These are phyloP conservation scores for Ormia ochracea DNA, from an alignment of 2,888 invertebrate species.

Conservation along the genomic window DNA sequence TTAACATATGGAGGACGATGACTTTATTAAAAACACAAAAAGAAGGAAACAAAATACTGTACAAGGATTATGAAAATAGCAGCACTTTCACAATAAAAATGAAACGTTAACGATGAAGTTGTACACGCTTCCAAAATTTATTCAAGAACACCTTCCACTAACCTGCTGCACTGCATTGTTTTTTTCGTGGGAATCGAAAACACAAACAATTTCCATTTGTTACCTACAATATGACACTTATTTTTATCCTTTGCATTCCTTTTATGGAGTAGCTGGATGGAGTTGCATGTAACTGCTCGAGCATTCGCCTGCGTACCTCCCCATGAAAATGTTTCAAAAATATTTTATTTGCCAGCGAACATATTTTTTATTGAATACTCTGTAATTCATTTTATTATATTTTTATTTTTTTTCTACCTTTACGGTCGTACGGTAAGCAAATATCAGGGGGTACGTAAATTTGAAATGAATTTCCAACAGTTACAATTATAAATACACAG, in stretches of 20 bases:
- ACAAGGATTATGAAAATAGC: slow-evolving; percentile 40
- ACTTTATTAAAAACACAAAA: slow-evolving; percentile 30
- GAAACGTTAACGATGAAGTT: slow-evolving; percentile 11
- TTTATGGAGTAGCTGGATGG: background rate
- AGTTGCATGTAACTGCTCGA: background rate
- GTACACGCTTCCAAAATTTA: background rate
- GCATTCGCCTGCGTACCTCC: background rate
- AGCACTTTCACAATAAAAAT: slow-evolving; percentile 9
- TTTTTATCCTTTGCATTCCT: slow-evolving; percentile 15
- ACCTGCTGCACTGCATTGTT: slow-evolving; percentile 47
- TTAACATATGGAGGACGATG: slow-evolving; percentile 28
- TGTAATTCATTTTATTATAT: background rate
- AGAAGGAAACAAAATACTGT: background rate
- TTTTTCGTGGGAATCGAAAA: slow-evolving; percentile 27
- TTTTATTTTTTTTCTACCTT: slow-evolving; percentile 1
- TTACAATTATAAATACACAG: slow-evolving; percentile 31
- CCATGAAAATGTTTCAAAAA: slow-evolving; percentile 39
- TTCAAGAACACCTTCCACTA: slow-evolving; percentile 36
- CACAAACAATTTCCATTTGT: slow-evolving; percentile 45
- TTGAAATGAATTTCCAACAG: slow-evolving; percentile 52
- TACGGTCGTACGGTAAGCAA: background rate
- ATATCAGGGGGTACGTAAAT: slow-evolving; percentile 22
- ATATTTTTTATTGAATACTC: slow-evolving; percentile 9
- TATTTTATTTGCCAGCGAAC: slow-evolving; percentile 43
- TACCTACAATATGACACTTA: slow-evolving; percentile 51